These are phyloP conservation scores for Drymonia ruficornis DNA, from an alignment of 2,888 invertebrate species.

Conservation along the genomic window DNA sequence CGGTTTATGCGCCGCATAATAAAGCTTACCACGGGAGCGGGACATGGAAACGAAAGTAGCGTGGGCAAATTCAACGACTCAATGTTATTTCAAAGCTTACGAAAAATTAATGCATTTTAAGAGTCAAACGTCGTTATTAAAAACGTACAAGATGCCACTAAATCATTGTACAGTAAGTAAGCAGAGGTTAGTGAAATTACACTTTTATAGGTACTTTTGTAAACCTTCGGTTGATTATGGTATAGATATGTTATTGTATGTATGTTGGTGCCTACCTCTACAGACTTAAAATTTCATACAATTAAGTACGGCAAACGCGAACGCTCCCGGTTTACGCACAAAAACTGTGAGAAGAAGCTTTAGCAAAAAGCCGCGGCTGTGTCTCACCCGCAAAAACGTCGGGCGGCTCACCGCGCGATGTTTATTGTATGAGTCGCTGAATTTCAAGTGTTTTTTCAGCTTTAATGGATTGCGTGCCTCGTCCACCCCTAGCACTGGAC, in stretches of 20 bases:
- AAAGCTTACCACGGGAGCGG: constrained; percentile 46
- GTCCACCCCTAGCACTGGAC: constrained; percentile 45
- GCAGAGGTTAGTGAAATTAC: no score
- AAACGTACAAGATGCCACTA: no score
- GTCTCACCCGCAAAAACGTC: constrained; percentile 59
- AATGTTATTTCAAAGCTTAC: no score
- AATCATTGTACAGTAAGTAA: no score
- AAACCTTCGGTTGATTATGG: no score
- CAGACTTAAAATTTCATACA: constrained; percentile 14
- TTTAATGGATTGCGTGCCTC: constrained; percentile 74
- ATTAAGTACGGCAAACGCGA: constrained; percentile 20
- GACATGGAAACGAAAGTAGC: constrained; percentile 31
- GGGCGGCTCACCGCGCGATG: constrained; percentile 58
- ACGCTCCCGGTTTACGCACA: constrained; percentile 42
- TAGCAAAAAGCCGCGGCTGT: constrained; percentile 60
- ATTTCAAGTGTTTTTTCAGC: constrained; percentile 79
- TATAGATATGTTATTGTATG: no score
- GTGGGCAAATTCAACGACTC: constrained; percentile 1
- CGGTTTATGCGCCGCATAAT: constrained; percentile 77
- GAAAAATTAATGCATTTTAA: no score
- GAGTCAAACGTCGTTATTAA: no score
- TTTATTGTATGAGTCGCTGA: constrained; percentile 82
- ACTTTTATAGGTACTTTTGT: no score
- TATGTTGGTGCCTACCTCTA: no score
- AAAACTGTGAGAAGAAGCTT: constrained; percentile 53